phyloP scores from a whole-genome alignment of 2,113 vertebrate genomes.

The Notarius lentiginosus region DNA sequence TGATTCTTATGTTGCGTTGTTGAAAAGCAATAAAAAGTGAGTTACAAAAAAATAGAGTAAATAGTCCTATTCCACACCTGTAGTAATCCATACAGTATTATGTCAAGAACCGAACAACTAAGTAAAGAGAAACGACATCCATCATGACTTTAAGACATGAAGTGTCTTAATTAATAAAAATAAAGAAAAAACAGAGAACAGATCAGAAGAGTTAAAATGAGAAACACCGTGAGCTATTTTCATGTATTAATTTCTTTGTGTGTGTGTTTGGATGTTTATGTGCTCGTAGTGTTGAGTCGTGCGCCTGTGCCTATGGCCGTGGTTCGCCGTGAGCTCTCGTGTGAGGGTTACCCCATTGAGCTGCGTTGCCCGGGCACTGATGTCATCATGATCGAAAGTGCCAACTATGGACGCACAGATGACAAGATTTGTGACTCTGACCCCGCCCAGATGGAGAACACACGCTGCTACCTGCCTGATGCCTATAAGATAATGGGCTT shows the following conservation, averaged over 20 bases:
- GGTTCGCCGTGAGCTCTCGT: conserved; percentile 95
- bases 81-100: no score
- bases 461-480: conserved; percentile 96
- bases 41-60: no score
- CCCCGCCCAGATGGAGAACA: conserved; percentile 99
- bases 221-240: background rate
- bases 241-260: background rate
- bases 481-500: conserved; percentile 99
- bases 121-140: no score
- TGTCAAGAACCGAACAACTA: no score
- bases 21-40: no score
- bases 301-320: conserved; percentile 97
- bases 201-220: background rate
- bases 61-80: no score
- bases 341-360: conserved; percentile 98
- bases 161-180: no score
- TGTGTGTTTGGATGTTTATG: background rate
- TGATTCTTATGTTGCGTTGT: no score
- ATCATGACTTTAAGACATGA: no score
- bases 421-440: conserved; percentile 99
- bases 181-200: no score
- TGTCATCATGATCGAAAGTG: conserved; percentile 99
- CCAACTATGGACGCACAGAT: conserved; percentile 97
- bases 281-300: conserved; percentile 81
- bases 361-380: conserved; percentile 97